A percentile compares a stretch with the other conserved stretches of the same genome.
phyloP scores from a whole-genome alignment of 2,888 invertebrate species.

The Pseudococcus jackbeardsleyi region DNA sequence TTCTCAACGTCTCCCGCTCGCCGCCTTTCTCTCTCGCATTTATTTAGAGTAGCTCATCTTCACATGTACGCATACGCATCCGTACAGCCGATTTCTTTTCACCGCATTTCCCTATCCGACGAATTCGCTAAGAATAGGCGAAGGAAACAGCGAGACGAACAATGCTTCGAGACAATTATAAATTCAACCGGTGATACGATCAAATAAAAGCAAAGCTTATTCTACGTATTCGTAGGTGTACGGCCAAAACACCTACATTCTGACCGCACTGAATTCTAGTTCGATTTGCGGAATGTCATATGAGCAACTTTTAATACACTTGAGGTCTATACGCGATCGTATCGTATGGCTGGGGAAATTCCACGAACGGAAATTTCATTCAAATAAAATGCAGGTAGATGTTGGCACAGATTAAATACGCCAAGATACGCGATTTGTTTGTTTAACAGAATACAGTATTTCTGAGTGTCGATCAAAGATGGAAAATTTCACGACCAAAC shows the following conservation, averaged over 20 bases:
- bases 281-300: no score
- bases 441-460: no score
- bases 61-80: background rate
- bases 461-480: no score
- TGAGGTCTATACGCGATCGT: no score
- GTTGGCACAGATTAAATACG: no score
- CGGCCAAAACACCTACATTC: background rate
- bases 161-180: background rate
- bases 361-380: no score
- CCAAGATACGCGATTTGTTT: no score
- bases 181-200: background rate
- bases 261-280: background rate
- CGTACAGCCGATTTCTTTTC: background rate
- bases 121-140: background rate
- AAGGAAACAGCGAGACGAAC: background rate
- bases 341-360: no score
- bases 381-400: no score
- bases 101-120: background rate
- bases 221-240: no score
- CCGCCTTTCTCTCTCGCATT: background rate
- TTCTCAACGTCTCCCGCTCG: background rate
- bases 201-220: background rate
- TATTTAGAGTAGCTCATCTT: background rate
- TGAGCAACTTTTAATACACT: no score
- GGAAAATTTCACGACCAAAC: no score